phyloP scores from a whole-genome alignment of 2,113 vertebrate genomes.

The Carettochelys insculpta region DNA sequence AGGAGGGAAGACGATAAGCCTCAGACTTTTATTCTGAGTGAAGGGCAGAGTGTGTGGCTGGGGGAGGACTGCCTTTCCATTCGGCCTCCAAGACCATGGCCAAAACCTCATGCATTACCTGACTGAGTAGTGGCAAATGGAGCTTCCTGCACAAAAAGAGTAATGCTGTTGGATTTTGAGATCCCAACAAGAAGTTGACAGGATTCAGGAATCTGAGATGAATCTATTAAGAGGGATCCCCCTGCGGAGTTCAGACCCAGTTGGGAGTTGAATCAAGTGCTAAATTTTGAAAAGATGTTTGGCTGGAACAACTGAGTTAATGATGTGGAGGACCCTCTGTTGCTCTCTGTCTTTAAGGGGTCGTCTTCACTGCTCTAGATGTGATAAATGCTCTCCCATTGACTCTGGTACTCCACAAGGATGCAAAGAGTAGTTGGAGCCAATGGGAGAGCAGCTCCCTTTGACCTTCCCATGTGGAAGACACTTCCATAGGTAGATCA shows the following conservation, averaged over 20 bases:
- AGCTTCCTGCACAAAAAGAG: background rate
- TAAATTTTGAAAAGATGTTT: background rate
- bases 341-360: fast-evolving
- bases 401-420: too few species aligned
- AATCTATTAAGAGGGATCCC: background rate
- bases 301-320: fast-evolving
- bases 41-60: too few species aligned
- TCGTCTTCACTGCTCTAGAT: too few species aligned
- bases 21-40: background rate
- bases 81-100: background rate
- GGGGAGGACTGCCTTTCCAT: background rate
- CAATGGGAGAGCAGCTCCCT: too few species aligned
- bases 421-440: too few species aligned
- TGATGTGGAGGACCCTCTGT: background rate
- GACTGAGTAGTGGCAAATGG: background rate
- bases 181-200: background rate
- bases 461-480: too few species aligned
- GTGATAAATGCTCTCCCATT: too few species aligned
- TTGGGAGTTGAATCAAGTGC: background rate
- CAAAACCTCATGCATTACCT: background rate
- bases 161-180: background rate
- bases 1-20: background rate
- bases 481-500: too few species aligned
- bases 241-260: background rate
- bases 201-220: background rate